Conservation (phyloP, 2,797 vertebrate genomes). For the Lacerta agilis region DNA sequence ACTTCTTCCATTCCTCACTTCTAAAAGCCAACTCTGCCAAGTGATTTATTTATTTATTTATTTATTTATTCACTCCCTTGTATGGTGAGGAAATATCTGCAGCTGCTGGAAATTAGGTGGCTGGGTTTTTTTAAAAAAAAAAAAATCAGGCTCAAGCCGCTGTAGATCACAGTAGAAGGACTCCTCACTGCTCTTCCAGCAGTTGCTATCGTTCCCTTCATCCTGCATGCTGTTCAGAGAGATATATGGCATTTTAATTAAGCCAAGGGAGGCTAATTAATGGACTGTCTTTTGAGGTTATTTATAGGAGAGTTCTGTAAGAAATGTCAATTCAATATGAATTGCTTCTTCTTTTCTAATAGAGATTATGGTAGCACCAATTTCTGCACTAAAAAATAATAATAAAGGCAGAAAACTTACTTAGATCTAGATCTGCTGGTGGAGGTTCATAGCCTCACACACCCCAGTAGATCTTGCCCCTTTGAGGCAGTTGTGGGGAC, state of each 20-base stretch:
- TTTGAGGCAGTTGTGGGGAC: too few relatives aligned
- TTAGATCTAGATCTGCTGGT: too few relatives aligned
- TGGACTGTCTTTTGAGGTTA: slow-evolving; percentile 50
- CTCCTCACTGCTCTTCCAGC: slow-evolving; percentile 5
- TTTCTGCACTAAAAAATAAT: too few relatives aligned
- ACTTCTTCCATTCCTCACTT: slow-evolving; percentile 5
- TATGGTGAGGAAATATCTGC: neutral
- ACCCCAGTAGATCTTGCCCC: too few relatives aligned
- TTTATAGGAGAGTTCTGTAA: slow-evolving; percentile 38
- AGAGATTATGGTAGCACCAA: fast-evolving
- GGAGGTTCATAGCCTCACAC: too few relatives aligned
- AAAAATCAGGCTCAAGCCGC: slow-evolving; percentile 21
- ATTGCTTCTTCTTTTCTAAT: neutral
- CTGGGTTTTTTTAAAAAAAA: slow-evolving; percentile 2
- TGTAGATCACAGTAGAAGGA: slow-evolving; percentile 34
- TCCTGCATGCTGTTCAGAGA: slow-evolving; percentile 39
- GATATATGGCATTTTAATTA: slow-evolving; percentile 62
- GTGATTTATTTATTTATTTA: neutral
- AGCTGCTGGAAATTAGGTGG: slow-evolving; percentile 27
- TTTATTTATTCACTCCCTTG: neutral
- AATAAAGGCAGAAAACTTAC: too few relatives aligned
- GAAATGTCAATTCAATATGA: slow-evolving; percentile 37
- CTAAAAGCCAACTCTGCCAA: neutral
- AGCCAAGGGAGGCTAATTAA: slow-evolving; percentile 64
- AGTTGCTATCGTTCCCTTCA: slow-evolving; percentile 53